Base-by-base conservation (phyloP, 2,888 invertebrate species). In the Drosophila lacicola region DNA sequence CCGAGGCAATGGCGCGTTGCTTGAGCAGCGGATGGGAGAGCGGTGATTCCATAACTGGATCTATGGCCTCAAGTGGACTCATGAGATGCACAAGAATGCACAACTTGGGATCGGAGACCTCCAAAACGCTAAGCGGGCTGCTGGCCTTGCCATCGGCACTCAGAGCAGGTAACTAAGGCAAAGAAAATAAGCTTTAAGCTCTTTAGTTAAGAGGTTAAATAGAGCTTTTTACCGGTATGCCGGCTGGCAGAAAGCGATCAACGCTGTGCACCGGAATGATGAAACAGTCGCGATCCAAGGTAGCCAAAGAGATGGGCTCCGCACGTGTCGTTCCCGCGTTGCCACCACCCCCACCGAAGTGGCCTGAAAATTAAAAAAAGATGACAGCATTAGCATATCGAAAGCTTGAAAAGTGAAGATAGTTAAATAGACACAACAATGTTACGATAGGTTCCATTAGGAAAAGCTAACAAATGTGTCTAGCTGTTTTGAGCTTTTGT, bases 211-310 rank as follows among this genome's bases (percentile, higher is more conserved):
- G 2, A 13, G 21, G 2, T 6, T 3, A 0, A 19, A 2, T 5
- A 0, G 2, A n/a, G 9, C 11, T 9, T 66, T 69, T 88, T 82
- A 97, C 97, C 92, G 97, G 97, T 74, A 97, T 96, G 88, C 97
- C 97, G 78, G 96, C 97, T 74, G 97, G 98, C 88, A 98, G 94
- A 93, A 98, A 98, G 83, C 97, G 94, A 91, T 96, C 96, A 85
- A 97, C 94, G 91, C 96, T 96, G 86, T 97, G 97, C 53, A 97
- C 96, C 8, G 98, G 98, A 92, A 98, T 97, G 91, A 98, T 97
- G 93, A 98, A 98, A 93, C 97, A 98, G 93, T 98, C 98, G 89
- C 96, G 94, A 93, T 97, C 97, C 88, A 97, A 93, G 51, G 96
- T 96, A 51, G 97, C 95, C 85, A 97, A 93, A 4, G 96, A 96